Evolutionary conservation across 2,113 vertebrate species (phyloP), one percentile per base, ranked within the genome.

Genomic region (Thermophis baileyi): DNA sequence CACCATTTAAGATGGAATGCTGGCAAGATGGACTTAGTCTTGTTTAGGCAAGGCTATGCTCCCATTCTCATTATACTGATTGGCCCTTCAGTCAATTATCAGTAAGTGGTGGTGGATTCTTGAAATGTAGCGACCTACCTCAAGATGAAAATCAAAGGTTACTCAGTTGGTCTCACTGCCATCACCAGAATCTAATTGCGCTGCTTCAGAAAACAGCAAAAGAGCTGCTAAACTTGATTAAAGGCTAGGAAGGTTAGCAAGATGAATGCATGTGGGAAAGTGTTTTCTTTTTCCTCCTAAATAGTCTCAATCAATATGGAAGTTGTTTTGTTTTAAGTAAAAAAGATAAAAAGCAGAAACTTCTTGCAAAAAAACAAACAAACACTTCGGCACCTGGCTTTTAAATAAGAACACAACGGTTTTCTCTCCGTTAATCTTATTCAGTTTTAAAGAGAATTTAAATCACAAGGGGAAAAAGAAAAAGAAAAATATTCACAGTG

Each of bases 241-340:
- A 74, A 14, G 30, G 6, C 63, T 35, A 35, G 63, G 0, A 0
- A 1, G 40, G 35, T 91, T 47, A 18, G 53, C 2, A 46, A 46
- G 1, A 0, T 24, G 22, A 0, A 54, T 18, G 20, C 51, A 54
- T 5, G 24, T 46, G 22, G 2, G 30, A 87, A 87, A 5, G 2
- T 3, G 3, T 25, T 54, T 0, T 30, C 85, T 18, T 12, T 92
- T 16, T 11, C 30, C 1, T n/a, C 63, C 30, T 69, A 69, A 16
- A 1, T 74, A n/a, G 16, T 35, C 12, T 74, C 14, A 35, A 35
- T 74, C 63, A 16, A 35, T 74, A 35, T 6, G 69, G n/a, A 35
- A 74, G 69, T 35, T 6, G 12, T 6, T 74, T 16, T 6, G n/a
- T 74, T 74, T 74, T 7, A 74, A 35, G 30, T 40, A 24, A 22